Base-by-base conservation (phyloP, 2,888 invertebrate genomes). In the Agriopis leucophaearia region DNA sequence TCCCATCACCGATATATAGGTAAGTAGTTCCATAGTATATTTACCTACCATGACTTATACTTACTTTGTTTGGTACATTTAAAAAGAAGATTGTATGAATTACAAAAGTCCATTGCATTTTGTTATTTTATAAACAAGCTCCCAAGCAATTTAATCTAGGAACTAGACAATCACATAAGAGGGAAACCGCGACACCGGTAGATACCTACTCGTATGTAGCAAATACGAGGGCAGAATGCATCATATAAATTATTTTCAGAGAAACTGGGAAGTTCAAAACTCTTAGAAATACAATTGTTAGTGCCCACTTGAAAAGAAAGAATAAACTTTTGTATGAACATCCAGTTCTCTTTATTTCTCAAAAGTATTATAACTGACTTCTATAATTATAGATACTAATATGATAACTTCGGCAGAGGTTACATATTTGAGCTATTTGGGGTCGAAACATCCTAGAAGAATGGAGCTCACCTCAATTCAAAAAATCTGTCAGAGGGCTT, bases 211-310 rank as follows among this genome's bases (percentile, higher is more conserved):
- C 1, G 42, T 42, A 55, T 27, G 18, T 16, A 54, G 38, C 38
- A 18, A 52, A 52, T 44, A 55, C 42, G n/a, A 55, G 8, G 18
- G 27, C 8, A 50, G 65, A 70, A 71, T 78, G 66, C 69, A 74
- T 60, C 64, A 62, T 55, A 71, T 72, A 79, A 74, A 79, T 75
- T 73, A 74, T 74, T 77, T 80, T 74, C 48, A 51, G 64, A 73
- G 72, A 76, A 80, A 77, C 13, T 9, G 7, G 18, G 38, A 16
- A 42, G 55, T 18, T 54, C 18, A 55, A 18, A 55, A 27, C 42
- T 8, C 18, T 55, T 8, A 8, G 55, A 42, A 55, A 42, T 27
- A 13, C 8, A 55, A 42, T 55, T 18, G 40, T 13, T 42, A 55
- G 55, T 42, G 42, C 42, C 18, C 42, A 4, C 18, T 38, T 54